A percentile compares a stretch with the other conserved stretches of the same genome.
phyloP scores from a whole-genome alignment of 2,888 invertebrate genomes.

The Agrotis clavis region DNA sequence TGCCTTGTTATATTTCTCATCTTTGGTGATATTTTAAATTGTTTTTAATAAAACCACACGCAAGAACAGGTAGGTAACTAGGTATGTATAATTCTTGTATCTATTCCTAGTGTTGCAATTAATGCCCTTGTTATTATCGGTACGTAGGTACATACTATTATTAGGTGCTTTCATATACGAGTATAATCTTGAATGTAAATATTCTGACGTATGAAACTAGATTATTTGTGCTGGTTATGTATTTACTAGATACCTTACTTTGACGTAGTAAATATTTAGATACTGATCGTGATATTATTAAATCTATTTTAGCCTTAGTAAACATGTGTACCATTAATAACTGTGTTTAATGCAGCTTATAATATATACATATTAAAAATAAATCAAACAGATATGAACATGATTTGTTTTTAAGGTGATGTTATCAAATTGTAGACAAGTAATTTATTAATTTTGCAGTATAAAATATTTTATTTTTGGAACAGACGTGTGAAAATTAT shows the following conservation, averaged over 20 bases:
- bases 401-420: constrained; percentile 25
- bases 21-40: too few relatives aligned
- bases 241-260: constrained; percentile 18
- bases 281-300: constrained; percentile 35
- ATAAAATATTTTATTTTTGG: too few relatives aligned
- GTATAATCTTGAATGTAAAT: constrained; percentile 29
- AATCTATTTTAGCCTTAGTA: constrained; percentile 20
- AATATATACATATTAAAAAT: constrained; percentile 45
- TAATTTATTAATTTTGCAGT: not conserved
- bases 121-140: constrained; percentile 23
- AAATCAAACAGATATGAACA: constrained; percentile 1
- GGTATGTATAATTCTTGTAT: not conserved
- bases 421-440: not conserved
- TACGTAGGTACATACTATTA: constrained; percentile 29
- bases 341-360: constrained; percentile 35
- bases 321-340: constrained; percentile 25
- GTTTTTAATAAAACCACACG: too few relatives aligned
- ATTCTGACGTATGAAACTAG: constrained; percentile 45
- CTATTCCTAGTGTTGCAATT: not conserved
- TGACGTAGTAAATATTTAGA: constrained; percentile 49
- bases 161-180: constrained; percentile 35
- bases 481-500: too few relatives aligned
- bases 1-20: not conserved
- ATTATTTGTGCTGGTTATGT: constrained; percentile 39
- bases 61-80: not conserved